Base-by-base conservation (phyloP, 2,888 invertebrate species). In the Hypsopygia costalis region DNA sequence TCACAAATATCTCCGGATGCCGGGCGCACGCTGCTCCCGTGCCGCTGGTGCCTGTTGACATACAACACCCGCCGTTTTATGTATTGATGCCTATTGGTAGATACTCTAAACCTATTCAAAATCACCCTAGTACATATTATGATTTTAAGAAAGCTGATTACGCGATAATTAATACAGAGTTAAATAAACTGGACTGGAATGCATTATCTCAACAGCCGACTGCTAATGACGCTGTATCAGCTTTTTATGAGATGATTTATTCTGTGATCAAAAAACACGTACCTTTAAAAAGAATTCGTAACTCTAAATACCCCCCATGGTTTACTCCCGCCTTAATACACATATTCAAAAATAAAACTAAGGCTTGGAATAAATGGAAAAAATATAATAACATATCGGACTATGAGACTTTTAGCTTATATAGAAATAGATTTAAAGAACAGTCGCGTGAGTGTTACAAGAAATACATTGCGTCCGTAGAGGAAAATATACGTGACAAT, bases 341-440 rank as follows among this genome's bases (percentile, higher is more conserved):
- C 1, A 12, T 30, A n/a, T 42, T 36, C 31, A 42, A 36, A 12
- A 37, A 34, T 11, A 43, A 46, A 28, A 40, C 27, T 20, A 34
- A 35, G 5, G 42, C 43, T 10, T 45, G 41, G 45, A 20, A 35
- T 6, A 41, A 39, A 20, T 41, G 41, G 45, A 41, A 45, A 30
- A 41, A 40, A 8, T 46, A 27, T 10, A 9, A 16, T 4, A 43
- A 40, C 11, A 3, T 12, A 16, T 22, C 22, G 11, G 35, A 40
- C 11, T 46, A 43, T 21, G 28, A 40, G 12, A 9, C 5, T 7
- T 46, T 43, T 22, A 28, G 35, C 7, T 1, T 34, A 7, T 31
- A 21, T 20, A 39, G 51, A 28, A 31, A 39, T 8, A 16, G 34
- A 6, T 53, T 53, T 34, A 46, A 48, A 25, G 8, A 8, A 0